Evolutionary conservation across 2,113 vertebrate species (phyloP).

Genomic region (Malurus elegans): DNA sequence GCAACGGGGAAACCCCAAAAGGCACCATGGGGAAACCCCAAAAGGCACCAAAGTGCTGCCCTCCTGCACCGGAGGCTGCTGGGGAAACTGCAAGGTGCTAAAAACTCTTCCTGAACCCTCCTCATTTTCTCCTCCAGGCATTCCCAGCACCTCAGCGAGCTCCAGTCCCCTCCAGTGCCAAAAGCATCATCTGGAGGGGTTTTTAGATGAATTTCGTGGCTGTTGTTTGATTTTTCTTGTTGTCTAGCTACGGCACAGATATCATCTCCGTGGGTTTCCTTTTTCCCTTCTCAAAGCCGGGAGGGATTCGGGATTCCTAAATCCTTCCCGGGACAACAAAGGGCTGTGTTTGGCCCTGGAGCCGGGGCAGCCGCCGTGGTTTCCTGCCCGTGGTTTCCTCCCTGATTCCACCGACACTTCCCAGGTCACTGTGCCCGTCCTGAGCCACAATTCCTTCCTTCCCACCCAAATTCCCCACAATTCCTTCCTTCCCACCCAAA

Average conservation of each 20-base stretch:
- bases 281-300: not conserved
- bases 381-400: not conserved
- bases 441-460: not conserved
- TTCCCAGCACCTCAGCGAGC: accelerated
- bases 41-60: not conserved
- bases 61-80: not conserved
- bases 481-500: not conserved
- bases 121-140: not conserved
- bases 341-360: not conserved
- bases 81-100: accelerated
- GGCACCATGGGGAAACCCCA: not conserved
- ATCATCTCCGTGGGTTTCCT: accelerated
- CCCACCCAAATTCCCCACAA: accelerated
- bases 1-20: too few species aligned
- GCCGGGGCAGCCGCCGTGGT: not conserved
- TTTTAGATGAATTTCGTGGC: not conserved
- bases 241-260: not conserved
- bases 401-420: not conserved
- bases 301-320: not conserved
- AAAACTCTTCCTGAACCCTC: accelerated
- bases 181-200: accelerated
- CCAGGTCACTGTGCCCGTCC: not conserved
- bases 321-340: not conserved
- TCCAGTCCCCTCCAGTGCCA: accelerated
- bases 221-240: not conserved